These are phyloP conservation scores for Epistrophe eligans DNA, from an alignment of 2,888 invertebrate genomes.

Conservation along the genomic window DNA sequence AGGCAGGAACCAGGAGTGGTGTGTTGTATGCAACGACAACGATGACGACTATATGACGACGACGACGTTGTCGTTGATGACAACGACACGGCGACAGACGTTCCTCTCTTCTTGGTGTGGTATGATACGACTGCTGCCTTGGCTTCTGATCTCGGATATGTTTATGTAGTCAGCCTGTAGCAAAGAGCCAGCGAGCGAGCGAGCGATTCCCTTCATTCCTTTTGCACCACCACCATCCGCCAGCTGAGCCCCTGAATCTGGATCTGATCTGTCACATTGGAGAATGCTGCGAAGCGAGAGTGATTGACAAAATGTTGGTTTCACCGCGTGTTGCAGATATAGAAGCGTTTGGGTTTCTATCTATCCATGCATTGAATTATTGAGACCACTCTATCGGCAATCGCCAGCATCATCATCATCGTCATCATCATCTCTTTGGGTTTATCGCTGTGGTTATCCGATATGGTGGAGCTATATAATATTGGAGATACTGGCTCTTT, in stretches of 20 bases:
- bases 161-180: neutral
- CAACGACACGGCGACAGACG: slow-evolving; percentile 10
- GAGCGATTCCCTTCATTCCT: neutral
- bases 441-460: slow-evolving; percentile 63
- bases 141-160: slow-evolving; percentile 51
- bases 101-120: slow-evolving; percentile 40
- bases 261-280: slow-evolving; percentile 64
- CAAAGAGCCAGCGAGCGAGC: neutral
- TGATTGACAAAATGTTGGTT: slow-evolving; percentile 72
- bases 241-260: slow-evolving; percentile 27
- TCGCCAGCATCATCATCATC: slow-evolving; percentile 36
- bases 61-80: neutral
- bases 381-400: slow-evolving; percentile 61
- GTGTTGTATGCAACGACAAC: slow-evolving; percentile 13
- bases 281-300: slow-evolving; percentile 61
- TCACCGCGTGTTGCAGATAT: slow-evolving; percentile 35
- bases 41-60: neutral
- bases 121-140: slow-evolving; percentile 64
- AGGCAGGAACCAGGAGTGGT: slow-evolving; percentile 30
- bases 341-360: slow-evolving; percentile 23
- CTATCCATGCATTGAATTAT: slow-evolving; percentile 48
- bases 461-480: slow-evolving; percentile 39
- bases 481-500: slow-evolving; percentile 5
- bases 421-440: slow-evolving; percentile 36
- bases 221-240: slow-evolving; percentile 5